phyloP scores from a whole-genome alignment of 2,113 vertebrate genomes.

The Cyphotilapia sp. region DNA sequence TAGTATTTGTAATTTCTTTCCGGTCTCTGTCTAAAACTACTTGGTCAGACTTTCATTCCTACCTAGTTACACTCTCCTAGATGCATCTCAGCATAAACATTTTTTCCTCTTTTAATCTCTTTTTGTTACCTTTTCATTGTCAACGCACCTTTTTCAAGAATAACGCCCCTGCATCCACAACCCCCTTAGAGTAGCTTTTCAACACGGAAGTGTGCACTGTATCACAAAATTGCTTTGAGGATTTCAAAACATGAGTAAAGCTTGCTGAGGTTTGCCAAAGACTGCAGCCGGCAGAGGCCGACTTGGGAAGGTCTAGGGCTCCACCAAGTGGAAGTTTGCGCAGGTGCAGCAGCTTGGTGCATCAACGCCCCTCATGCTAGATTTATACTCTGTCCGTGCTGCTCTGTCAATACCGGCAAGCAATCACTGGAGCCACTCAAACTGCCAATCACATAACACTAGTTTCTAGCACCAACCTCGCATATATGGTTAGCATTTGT shows the following conservation, averaged over 20 bases:
- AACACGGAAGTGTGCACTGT: conserved; percentile 46
- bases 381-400: conserved; percentile 28
- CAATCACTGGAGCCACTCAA: conserved; percentile 52
- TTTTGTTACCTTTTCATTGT: not conserved
- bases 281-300: conserved; percentile 5
- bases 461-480: not conserved
- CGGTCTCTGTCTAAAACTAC: not conserved
- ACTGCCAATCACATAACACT: conserved; percentile 38
- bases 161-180: not conserved
- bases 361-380: conserved; percentile 13
- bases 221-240: conserved; percentile 58
- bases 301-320: conserved; percentile 62
- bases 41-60: not conserved
- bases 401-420: conserved; percentile 24
- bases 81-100: not conserved
- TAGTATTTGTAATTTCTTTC: not conserved
- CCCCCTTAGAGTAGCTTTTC: conserved; percentile 6
- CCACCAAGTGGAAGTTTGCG: conserved; percentile 64
- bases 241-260: conserved; percentile 60
- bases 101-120: not conserved
- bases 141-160: conserved; percentile 9
- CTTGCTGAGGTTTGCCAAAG: conserved; percentile 39
- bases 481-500: not conserved
- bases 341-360: conserved; percentile 4
- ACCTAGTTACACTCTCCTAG: not conserved